A percentile compares a stretch with the other conserved stretches of the same genome.
Evolutionary conservation across 1,140 invertebrate species (phyloP).

Genomic region (Conus betulinus): DNA sequence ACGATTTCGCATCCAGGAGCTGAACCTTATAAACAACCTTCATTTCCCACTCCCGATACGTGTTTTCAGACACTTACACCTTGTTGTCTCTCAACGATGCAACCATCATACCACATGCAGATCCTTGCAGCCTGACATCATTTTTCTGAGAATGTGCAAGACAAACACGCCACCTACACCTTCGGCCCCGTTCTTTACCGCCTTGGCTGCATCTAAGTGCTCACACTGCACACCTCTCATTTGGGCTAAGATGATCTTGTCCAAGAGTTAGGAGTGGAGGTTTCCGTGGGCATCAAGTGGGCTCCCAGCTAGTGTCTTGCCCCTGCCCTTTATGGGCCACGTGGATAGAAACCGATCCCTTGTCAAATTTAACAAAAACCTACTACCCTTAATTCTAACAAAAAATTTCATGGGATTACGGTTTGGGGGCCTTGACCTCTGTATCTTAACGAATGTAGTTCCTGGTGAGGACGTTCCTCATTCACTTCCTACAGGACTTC

Average conservation of each 20-base stretch:
- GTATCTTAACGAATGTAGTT: too few species aligned
- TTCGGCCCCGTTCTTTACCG: too few species aligned
- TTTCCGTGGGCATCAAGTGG: constrained; percentile 24
- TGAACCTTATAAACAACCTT: too few species aligned
- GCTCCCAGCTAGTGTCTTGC: constrained; percentile 19
- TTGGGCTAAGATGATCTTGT: background rate
- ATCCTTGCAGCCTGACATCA: background rate
- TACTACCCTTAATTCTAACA: too few species aligned
- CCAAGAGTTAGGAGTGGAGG: constrained; percentile 20
- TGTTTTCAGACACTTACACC: background rate
- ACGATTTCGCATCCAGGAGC: background rate
- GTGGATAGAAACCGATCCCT: background rate
- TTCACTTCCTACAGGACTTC: too few species aligned
- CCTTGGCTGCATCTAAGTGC: background rate
- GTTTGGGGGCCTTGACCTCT: too few species aligned
- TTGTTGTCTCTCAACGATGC: background rate
- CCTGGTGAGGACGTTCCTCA: too few species aligned
- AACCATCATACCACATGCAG: background rate
- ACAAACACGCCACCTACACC: background rate
- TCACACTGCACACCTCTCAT: background rate
- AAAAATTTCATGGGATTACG: too few species aligned
- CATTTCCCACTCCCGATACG: background rate
- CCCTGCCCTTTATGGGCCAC: constrained; percentile 7
- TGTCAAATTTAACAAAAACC: background rate
- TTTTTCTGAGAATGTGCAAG: background rate